Percentiles rank a stretch among this genome's conserved stretches.
Evolutionary conservation across 1,140 invertebrate species (phyloP).

Genomic region (Batillaria attramentaria): DNA sequence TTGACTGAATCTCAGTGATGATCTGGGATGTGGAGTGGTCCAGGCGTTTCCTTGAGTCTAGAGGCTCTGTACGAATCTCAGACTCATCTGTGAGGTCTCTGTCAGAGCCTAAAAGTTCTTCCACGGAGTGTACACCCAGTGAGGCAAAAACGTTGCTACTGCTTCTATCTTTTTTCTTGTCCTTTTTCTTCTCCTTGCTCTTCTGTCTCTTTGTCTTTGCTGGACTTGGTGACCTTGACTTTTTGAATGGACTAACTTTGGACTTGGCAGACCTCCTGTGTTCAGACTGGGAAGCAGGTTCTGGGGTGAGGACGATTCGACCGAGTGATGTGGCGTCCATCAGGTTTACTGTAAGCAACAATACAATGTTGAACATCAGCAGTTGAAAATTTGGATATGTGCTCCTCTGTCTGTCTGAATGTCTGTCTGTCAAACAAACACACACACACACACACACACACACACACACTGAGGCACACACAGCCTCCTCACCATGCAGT

Average conservation of each 20-base stretch:
- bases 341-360: constrained; percentile 31
- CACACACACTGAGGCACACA: constrained; percentile 24
- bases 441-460: constrained; percentile 19
- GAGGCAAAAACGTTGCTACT: constrained; percentile 27
- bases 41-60: neutral
- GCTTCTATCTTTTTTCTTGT: constrained; percentile 20
- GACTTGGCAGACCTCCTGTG: neutral
- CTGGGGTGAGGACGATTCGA: constrained; percentile 1
- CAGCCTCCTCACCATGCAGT: constrained; percentile 41
- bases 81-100: constrained; percentile 35
- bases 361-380: neutral
- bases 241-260: constrained; percentile 16
- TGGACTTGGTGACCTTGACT: neutral
- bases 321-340: constrained; percentile 30
- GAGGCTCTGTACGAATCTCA: constrained; percentile 33
- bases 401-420: neutral
- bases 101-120: constrained; percentile 3
- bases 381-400: neutral
- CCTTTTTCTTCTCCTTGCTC: constrained; percentile 4
- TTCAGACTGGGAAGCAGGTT: neutral
- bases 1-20: constrained; percentile 25
- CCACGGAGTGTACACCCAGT: constrained; percentile 15
- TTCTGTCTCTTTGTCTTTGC: neutral
- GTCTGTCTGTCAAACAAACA: neutral
- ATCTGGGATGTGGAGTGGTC: constrained; percentile 31